Evolutionary conservation across 2,113 vertebrate genomes (phyloP), one percentile per base, ranked within the genome.

Genomic region (Apodemus speciosus): DNA sequence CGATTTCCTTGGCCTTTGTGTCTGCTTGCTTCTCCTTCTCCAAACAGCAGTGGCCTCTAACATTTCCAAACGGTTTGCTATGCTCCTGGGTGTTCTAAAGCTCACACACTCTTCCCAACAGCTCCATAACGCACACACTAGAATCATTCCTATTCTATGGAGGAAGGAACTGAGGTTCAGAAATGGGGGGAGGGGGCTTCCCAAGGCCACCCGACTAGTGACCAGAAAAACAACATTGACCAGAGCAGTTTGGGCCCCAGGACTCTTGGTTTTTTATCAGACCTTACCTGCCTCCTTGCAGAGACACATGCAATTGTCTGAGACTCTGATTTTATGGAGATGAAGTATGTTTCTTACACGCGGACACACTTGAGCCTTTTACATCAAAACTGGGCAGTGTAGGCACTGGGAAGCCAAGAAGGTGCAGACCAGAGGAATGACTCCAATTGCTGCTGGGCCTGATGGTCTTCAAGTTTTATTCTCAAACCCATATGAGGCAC

Each of bases 1-100:
- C 20, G 6, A 10, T 80, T 85, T 72, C 73, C 75, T 30, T 80
- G 56, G 38, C 8, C 84, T 30, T 80, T 38, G 68, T 72, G 23
- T 32, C 15, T 69, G 4, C n/a, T 90, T 71, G 66, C 49, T 91
- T 84, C 89, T 62, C 9, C 38, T 91, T 91, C 53, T 88, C 43
- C 35, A 73, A 10, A 35, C 56, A 60, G 16, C 66, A 86, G n/a
- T 0, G 69, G 53, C 35, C 32, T 49, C 64, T 92, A n/a, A n/a
- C 87, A 46, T 85, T 83, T 56, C 75, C 73, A 69, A 76, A 18
- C n/a, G 15, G 6, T 76, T 77, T 6, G 0, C 75, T 18, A 4
- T 53, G 51, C 1, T 4, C 72, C 32, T 83, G 46, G 10, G 30
- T 46, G 4, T 73, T n/a, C 71, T 62, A 46, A 84, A 14, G 87